Evolutionary conservation across 1,140 invertebrate species (phyloP), one percentile per base, ranked within the genome.

Genomic region (Caenorhabditis inopinata): DNA sequence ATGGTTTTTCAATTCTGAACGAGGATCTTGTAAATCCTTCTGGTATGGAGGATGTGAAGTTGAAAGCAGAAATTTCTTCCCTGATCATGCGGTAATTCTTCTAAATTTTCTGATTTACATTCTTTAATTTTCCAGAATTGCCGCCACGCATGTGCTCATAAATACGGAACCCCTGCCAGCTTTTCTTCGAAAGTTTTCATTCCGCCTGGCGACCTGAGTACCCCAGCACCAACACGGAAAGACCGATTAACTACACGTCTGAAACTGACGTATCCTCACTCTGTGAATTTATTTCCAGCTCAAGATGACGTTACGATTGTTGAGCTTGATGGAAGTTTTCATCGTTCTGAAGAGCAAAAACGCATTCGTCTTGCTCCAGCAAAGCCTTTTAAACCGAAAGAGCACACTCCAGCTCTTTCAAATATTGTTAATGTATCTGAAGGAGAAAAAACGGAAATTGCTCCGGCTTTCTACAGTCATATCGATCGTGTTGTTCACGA

Each of bases 21-120:
- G 47, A 25, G 58, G 58, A 14, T 27, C 78, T 58, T 87, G 85
- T 45, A 73, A 82, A 27, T 75, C 76, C 18, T 86, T 86, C 77
- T 87, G 85, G 84, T 85, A 85, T 38, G 85, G 85, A 23, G 84
- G 85, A 23, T 86, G 85, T 74, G 78, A 82, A 38, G 73, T 49
- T 11, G 75, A 82, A 12, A 47, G 45, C 25, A 77, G 81, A 29
- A 86, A 86, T 27, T 82, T 86, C 47, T 87, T 87, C 35, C 25
- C 27, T n/a, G 82, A 86, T 78, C 29, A 79, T 38, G 62, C 27
- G 14, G 78, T 79, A 29, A 6, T 12, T 49, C 21, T 38, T 29
- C 11, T 5, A 2, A n/a, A 29, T 2, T 35, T 18, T 14, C 2
- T 11, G 18, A 25, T 14, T 18, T 32, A 14, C 3, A 49, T 0